Conservation (phyloP, 1,140 invertebrate species). For the Diorhabda carinulata region DNA sequence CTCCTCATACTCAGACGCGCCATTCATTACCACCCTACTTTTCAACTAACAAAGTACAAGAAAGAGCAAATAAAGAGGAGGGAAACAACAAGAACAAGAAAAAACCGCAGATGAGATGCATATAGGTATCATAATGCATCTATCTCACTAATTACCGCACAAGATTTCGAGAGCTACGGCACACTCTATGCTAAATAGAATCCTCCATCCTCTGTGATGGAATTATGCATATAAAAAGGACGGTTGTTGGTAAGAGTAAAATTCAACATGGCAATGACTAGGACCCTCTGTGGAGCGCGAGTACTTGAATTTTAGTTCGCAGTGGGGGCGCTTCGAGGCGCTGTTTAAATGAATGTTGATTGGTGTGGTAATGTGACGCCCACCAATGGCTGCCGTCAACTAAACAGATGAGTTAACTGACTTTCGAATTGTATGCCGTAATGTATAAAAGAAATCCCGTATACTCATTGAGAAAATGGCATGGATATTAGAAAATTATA, state of each 20-base stretch:
- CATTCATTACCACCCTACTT: slow-evolving; percentile 2
- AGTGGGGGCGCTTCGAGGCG: slow-evolving; percentile 9
- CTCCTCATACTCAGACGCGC: background rate
- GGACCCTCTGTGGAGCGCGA: background rate
- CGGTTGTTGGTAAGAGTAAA: background rate
- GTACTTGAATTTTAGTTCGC: slow-evolving; percentile 2
- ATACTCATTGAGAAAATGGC: too few species aligned
- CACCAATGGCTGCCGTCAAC: slow-evolving; percentile 23
- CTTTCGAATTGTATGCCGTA: background rate
- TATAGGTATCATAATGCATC: background rate
- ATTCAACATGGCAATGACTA: background rate
- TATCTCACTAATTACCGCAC: background rate
- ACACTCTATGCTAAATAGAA: background rate
- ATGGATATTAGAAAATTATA: too few species aligned
- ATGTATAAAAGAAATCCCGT: too few species aligned
- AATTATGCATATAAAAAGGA: background rate
- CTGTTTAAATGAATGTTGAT: slow-evolving; percentile 10
- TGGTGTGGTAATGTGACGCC: slow-evolving; percentile 21
- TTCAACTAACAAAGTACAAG: background rate
- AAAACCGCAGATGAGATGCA: background rate
- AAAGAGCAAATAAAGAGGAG: background rate
- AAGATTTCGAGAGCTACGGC: background rate
- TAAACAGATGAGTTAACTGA: background rate
- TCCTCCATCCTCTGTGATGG: background rate
- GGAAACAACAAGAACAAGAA: background rate